phyloP scores from a whole-genome alignment of 2,113 vertebrate species.

The Hirundichthys speculiger region DNA sequence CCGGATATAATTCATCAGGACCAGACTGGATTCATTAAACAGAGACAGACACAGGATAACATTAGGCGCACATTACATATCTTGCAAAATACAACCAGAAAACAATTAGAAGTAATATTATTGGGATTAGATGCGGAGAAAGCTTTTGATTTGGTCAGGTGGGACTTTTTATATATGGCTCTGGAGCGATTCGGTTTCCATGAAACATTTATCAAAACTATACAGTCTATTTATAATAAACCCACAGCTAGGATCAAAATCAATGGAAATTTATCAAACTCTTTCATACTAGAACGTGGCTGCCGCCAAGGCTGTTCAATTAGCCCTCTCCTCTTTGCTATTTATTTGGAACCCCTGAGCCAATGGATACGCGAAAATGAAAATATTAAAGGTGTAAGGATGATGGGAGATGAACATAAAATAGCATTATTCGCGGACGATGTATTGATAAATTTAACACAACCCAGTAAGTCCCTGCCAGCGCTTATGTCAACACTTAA shows the following conservation, averaged over 20 bases:
- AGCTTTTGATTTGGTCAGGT: not conserved
- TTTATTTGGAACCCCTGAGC: not conserved
- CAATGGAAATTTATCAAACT: not conserved
- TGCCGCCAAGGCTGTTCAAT: not conserved
- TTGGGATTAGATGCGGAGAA: no score
- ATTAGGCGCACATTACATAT: not conserved
- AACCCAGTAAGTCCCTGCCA: not conserved
- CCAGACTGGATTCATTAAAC: no score
- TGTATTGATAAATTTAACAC: not conserved
- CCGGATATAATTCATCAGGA: no score
- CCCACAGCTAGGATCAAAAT: no score
- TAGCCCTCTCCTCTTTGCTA: not conserved
- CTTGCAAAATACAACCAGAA: constrained; percentile 2
- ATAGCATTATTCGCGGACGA: constrained; percentile 1
- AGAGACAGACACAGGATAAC: no score
- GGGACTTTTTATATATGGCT: not conserved
- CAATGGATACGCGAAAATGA: not conserved
- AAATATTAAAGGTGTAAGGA: not conserved
- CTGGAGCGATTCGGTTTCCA: not conserved
- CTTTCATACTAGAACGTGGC: not conserved
- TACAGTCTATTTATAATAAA: not conserved
- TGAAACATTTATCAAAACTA: not conserved
- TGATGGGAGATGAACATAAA: not conserved
- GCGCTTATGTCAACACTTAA: no score
- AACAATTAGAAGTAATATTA: not conserved